Evolutionary conservation across 1,140 invertebrate species (phyloP).

Genomic region (Ostrea denselamellosa): DNA sequence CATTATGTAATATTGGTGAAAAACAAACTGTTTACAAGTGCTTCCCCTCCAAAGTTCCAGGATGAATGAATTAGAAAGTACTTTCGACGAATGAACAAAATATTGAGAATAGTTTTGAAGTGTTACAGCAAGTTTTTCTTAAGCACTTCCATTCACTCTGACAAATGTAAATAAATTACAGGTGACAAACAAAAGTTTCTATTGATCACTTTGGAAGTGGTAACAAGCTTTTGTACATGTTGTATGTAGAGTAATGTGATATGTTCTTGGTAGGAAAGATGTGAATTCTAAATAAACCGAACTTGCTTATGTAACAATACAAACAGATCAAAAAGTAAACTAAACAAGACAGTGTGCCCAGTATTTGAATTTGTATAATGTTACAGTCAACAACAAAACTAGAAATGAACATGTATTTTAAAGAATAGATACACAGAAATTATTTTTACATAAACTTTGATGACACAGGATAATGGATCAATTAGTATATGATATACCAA

Average conservation of each 20-base stretch:
- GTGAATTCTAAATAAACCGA: not conserved
- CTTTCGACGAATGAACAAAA: slow-evolving; percentile 20
- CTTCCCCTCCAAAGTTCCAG: not conserved
- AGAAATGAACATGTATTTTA: not conserved
- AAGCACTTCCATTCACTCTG: not conserved
- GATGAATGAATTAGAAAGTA: slow-evolving; percentile 16
- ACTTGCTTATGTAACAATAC: too few species aligned
- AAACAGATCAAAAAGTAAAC: too few species aligned
- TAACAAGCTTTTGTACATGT: slow-evolving; percentile 3
- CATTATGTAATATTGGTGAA: slow-evolving; percentile 6
- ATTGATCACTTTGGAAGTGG: not conserved
- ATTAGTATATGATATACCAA: not conserved
- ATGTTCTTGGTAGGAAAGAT: not conserved
- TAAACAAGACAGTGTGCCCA: too few species aligned
- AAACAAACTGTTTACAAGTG: slow-evolving; percentile 27
- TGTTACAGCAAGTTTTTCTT: not conserved
- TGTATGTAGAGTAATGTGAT: not conserved
- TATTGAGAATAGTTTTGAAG: not conserved
- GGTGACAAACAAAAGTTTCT: not conserved
- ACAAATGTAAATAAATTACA: slow-evolving; percentile 2
- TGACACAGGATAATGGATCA: not conserved
- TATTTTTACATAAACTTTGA: not conserved
- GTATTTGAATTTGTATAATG: too few species aligned
- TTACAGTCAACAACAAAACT: too few species aligned
- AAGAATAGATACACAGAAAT: not conserved